These are phyloP conservation scores for Neodiprion fabricii DNA, from an alignment of 1,140 invertebrate genomes.

Conservation along the genomic window DNA sequence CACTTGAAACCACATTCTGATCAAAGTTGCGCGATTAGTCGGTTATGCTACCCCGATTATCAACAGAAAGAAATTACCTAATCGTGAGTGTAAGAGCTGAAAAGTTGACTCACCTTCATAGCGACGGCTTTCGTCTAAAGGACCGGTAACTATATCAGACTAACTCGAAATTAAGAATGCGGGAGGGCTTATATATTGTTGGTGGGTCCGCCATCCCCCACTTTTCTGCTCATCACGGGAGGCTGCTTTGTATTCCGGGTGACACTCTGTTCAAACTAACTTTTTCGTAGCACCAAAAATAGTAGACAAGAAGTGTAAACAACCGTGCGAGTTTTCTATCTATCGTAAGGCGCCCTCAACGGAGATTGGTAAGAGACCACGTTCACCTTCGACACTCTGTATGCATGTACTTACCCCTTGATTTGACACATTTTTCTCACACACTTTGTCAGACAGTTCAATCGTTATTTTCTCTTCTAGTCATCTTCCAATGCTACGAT, in stretches of 20 bases:
- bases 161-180: background rate
- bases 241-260: background rate
- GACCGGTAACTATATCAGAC: background rate
- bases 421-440: background rate
- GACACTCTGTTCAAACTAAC: background rate
- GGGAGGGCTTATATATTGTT: constrained; percentile 30
- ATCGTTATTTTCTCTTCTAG: background rate
- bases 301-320: background rate
- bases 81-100: background rate
- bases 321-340: background rate
- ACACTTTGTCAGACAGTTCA: background rate
- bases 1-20: no score
- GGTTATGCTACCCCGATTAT: no score
- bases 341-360: background rate
- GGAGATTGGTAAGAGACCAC: no score
- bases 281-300: background rate
- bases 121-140: background rate
- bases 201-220: constrained; percentile 26
- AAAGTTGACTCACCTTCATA: background rate
- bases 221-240: constrained; percentile 1
- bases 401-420: no score
- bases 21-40: no score
- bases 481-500: background rate
- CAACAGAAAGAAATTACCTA: background rate
- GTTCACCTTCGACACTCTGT: no score